Percentiles rank a stretch among this genome's conserved stretches.
These are phyloP conservation scores for Alectoris magna DNA, from an alignment of 2,797 vertebrate genomes.

Conservation along the genomic window DNA sequence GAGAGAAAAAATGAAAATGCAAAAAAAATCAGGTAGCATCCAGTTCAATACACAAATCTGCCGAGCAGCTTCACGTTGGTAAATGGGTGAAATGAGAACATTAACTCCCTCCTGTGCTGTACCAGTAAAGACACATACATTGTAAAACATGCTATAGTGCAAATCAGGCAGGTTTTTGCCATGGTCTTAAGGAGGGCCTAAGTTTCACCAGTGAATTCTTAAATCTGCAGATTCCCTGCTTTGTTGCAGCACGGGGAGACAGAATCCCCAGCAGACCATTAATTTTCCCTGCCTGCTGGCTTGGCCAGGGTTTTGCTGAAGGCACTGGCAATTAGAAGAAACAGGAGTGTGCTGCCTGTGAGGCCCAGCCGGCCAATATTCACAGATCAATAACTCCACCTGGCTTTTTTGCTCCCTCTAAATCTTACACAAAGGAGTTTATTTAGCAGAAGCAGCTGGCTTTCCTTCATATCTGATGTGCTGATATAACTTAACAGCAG, in stretches of 20 bases:
- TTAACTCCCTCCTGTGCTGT: not conserved
- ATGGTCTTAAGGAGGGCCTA: not conserved
- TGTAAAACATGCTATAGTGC: not conserved
- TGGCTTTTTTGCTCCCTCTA: conserved; percentile 44
- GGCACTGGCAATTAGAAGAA: not conserved
- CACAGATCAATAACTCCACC: conserved; percentile 73
- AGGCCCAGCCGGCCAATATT: conserved; percentile 42
- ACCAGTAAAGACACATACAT: not conserved
- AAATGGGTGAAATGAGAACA: not conserved
- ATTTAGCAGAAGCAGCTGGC: conserved; percentile 58
- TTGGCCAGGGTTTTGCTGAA: not conserved
- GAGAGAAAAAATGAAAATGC: not conserved
- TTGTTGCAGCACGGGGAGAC: not conserved
- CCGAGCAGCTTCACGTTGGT: not conserved
- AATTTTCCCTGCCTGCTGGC: not conserved
- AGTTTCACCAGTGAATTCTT: not conserved
- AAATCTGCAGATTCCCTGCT: not conserved
- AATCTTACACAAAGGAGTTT: conserved; percentile 45
- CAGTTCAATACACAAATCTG: not conserved
- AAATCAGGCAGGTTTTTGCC: not conserved
- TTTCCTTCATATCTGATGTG: conserved; percentile 36
- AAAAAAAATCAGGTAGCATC: not conserved
- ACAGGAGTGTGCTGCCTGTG: not conserved
- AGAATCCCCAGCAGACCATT: not conserved
- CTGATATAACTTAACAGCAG: not conserved